Conservation (phyloP, 2,888 invertebrate species). For the Cremastinae sp. region DNA sequence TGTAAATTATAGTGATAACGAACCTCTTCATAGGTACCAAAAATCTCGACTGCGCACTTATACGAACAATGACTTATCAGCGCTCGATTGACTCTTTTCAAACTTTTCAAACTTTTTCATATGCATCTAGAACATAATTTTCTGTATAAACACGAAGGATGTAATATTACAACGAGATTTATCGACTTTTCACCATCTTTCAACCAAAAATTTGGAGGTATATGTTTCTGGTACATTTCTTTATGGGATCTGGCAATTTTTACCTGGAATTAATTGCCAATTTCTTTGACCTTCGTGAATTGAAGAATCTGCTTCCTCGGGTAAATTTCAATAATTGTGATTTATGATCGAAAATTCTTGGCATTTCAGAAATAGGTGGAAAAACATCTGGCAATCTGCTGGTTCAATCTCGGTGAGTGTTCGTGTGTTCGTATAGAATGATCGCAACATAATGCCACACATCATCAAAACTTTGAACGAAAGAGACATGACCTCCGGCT, state of each 20-base stretch:
- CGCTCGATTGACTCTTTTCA: conserved; percentile 25
- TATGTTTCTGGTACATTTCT: too few relatives aligned
- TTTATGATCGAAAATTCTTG: too few relatives aligned
- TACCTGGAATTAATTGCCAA: not conserved
- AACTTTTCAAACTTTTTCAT: not conserved
- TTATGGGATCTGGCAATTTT: not conserved
- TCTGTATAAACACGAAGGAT: conserved; percentile 6
- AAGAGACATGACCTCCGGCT: conserved; percentile 48
- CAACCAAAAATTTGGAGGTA: too few relatives aligned
- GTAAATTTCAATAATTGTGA: too few relatives aligned
- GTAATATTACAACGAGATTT: not conserved
- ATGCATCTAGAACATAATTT: not conserved
- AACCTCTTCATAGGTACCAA: not conserved
- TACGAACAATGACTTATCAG: conserved; percentile 39
- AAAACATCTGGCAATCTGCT: conserved; percentile 57
- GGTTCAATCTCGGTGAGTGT: conserved; percentile 3
- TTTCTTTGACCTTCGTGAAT: too few relatives aligned
- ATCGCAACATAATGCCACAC: conserved; percentile 63
- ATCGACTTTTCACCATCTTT: too few relatives aligned
- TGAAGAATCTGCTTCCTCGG: not conserved
- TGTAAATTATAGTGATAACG: conserved; percentile 24
- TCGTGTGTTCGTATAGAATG: conserved; percentile 25
- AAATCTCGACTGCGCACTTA: conserved; percentile 18
- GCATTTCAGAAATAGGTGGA: too few relatives aligned
- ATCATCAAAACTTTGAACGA: conserved; percentile 54